Base-by-base conservation (phyloP, 2,797 vertebrate species). In the Lerista edwardsae region DNA sequence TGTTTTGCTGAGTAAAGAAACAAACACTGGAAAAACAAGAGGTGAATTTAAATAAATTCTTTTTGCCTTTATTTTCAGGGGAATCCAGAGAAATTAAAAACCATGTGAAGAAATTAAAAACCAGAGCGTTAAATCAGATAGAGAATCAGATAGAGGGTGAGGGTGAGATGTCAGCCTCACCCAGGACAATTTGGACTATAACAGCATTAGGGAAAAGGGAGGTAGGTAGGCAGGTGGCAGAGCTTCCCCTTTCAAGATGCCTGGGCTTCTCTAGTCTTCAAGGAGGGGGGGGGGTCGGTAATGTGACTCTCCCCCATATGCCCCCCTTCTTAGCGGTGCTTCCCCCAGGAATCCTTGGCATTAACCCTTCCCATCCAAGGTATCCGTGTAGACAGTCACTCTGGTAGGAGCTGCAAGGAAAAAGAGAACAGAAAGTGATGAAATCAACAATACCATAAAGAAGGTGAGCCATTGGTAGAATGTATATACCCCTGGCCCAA, bases 351-450 rank as follows among this genome's bases (percentile, higher is more conserved):
- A 41, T 82, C 75, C 41, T 64, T 82, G 79, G 51, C 51, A 57
- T 82, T 91, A 91, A 77, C 90, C 90, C 15, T 90, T 91, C 1
- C 90, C 90, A 69, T 91, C 90, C 79, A 90, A 86, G 51, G 88
- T 82, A 47, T 91, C 90, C 84, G 82, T 84, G n/a, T 91, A 91
- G 65, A 90, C 59, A 57, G 83, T 84, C 84, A 91, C 88, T 71
- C 84, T 87, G 79, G 84, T 88, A 75, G 90, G 84, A 88, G 84
- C 90, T 91, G 62, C 11, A 83, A 75, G 11, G 69, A 4, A 79
- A 69, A 69, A 36, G 34, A 84, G 34, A 55, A 21, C 29, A 71
- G 27, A 77, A 65, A n/a, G 6, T 36, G n/a, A 17, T 27, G 17
- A 71, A 71, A 62, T 27, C 14, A 77, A 71, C 72, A 74, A 21